Percentiles rank a stretch among this genome's conserved stretches.
Conservation (phyloP, 2,113 vertebrate genomes). For the Ceyx melanurus region DNA sequence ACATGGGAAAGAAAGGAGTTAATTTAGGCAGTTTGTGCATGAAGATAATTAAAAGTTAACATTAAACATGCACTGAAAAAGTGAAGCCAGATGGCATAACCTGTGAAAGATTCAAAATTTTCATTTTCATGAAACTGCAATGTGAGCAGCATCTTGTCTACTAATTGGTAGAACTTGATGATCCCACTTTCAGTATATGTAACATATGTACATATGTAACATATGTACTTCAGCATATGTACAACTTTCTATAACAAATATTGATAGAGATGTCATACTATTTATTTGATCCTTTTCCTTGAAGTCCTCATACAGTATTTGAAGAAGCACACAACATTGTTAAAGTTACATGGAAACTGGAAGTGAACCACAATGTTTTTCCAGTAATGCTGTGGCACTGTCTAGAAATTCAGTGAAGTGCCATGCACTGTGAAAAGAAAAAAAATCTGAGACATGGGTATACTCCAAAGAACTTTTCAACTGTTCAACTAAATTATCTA, state of each 20-base stretch:
- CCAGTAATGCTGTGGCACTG: neutral
- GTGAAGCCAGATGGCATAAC: constrained; percentile 73
- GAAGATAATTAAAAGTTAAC: constrained; percentile 65
- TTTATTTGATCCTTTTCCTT: constrained; percentile 4
- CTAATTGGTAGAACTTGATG: constrained; percentile 61
- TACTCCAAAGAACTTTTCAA: neutral
- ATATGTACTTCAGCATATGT: constrained; percentile 35
- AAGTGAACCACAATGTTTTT: neutral
- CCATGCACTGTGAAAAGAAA: neutral
- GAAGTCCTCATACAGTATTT: neutral
- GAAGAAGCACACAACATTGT: neutral
- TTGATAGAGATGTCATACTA: constrained; percentile 19
- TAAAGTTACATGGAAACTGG: neutral
- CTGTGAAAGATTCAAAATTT: constrained; percentile 67
- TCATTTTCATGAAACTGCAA: constrained; percentile 59
- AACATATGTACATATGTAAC: neutral
- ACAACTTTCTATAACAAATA: constrained; percentile 31
- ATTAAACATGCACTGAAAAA: constrained; percentile 55
- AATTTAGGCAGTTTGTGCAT: constrained; percentile 47
- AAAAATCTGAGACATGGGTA: neutral
- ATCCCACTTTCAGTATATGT: constrained; percentile 18
- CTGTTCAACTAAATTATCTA: neutral
- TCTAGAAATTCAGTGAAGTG: neutral
- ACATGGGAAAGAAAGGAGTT: constrained; percentile 49
- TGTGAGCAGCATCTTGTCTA: constrained; percentile 57